A percentile compares a stretch with the other conserved stretches of the same genome.
phyloP scores from a whole-genome alignment of 2,797 vertebrate species.

The Hafferia zeledoni region DNA sequence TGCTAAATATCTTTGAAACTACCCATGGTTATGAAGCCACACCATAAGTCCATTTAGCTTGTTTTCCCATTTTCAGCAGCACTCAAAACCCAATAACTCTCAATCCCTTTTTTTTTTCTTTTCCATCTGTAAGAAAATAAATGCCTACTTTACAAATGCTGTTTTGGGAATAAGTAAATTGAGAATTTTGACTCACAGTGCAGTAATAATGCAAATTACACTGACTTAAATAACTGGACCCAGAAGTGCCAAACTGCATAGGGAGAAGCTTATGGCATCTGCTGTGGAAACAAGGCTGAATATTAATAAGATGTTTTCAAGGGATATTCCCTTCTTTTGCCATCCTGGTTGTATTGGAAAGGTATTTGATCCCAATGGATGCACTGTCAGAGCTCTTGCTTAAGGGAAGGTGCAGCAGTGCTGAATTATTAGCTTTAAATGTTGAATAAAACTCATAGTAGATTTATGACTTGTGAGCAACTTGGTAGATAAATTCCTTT shows the following conservation, averaged over 20 bases:
- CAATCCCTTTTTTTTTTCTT: not conserved
- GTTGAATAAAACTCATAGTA: not conserved
- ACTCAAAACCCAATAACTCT: not conserved
- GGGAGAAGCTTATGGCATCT: not conserved
- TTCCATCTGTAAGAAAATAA: not conserved
- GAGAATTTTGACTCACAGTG: not conserved
- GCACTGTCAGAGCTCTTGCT: not conserved
- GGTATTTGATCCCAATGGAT: not conserved
- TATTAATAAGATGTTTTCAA: not conserved
- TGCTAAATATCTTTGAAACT: not conserved
- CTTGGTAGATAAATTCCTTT: not conserved
- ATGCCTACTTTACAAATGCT: not conserved
- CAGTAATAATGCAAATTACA: not conserved
- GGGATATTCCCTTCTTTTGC: not conserved
- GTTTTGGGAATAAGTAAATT: not conserved
- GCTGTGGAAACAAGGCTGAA: not conserved
- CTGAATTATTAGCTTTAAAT: not conserved
- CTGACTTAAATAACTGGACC: not conserved
- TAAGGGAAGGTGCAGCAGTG: not conserved
- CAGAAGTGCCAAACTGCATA: not conserved
- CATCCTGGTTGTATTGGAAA: not conserved
- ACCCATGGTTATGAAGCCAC: not conserved
- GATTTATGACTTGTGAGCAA: not conserved
- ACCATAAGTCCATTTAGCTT: not conserved
- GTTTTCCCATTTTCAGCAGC: not conserved